Base-by-base conservation (phyloP, 2,888 invertebrate species). In the Archips crataeganus region DNA sequence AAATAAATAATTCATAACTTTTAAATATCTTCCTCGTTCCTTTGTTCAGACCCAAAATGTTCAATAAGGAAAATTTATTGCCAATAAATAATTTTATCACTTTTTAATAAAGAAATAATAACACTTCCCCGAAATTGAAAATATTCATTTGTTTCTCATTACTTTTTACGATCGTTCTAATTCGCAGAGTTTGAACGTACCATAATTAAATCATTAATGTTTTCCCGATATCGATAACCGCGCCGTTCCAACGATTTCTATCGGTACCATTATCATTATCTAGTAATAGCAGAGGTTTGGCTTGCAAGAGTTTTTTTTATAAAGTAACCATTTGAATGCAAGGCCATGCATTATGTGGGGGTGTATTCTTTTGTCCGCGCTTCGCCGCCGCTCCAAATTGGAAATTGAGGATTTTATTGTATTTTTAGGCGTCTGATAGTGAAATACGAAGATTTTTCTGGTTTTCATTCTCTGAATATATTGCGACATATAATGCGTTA, bases 131-230 rank as follows among this genome's bases (percentile, higher is more conserved):
- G 11, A 32, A 57, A 57, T 32, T 57, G 57, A 11, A 57, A 32
- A 32, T 57, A 11, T 36, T 71, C 65, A 60, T 72, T 34, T 23
- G 23, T 49, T 63, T 68, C 67, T 63, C 68, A 42, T 72, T 63
- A 57, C 45, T 13, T 63, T 63, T 62, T 57, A 59, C 6, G 34
- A 3, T 13, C 59, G 32, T 36, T n/a, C 36, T 39, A 36, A 54
- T 68, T 34, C 34, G 42, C 47, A 51, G 45, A 61, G 57, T 9
- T 32, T 15, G 11, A 10, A 39, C 39, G 65, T 6, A 13, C 62
- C 68, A 9, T 64, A 69, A 69, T 73, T 64, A 51, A 69, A 69
- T 51, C 59, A 73, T 51, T 65, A 70, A 74, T 70, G 70, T 61
- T 65, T 68, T 74, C 23, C 70, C 74, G 69, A 74, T 74, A 70